A percentile compares a stretch with the other conserved stretches of the same genome.
Conservation (phyloP, 2,113 vertebrate species). For the Plectropomus leopardus region DNA sequence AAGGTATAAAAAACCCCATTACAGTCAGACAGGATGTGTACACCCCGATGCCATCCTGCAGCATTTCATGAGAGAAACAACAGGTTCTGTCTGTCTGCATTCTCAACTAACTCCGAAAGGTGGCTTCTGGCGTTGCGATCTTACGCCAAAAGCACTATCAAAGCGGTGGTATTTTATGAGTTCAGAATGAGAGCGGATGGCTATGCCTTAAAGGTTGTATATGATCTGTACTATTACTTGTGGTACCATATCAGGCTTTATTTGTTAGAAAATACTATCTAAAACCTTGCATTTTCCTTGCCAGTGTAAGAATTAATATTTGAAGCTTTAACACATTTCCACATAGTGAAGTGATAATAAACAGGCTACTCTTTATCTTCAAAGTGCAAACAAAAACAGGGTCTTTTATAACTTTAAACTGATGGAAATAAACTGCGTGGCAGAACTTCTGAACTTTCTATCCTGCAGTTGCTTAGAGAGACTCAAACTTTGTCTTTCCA, state of each 20-base stretch:
- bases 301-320: background rate
- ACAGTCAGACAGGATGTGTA: too few relatives aligned
- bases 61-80: too few relatives aligned
- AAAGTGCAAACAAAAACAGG: background rate
- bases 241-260: background rate
- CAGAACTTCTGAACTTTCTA: background rate
- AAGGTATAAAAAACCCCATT: too few relatives aligned
- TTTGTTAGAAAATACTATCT: background rate
- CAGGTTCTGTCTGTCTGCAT: too few relatives aligned
- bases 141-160: too few relatives aligned
- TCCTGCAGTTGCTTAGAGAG: background rate
- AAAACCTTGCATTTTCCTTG: background rate
- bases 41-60: too few relatives aligned
- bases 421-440: background rate
- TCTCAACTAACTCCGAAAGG: too few relatives aligned
- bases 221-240: background rate
- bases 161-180: too few relatives aligned
- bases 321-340: background rate
- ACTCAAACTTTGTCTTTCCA: slow-evolving; percentile 7
- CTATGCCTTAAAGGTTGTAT: background rate
- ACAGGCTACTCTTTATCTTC: background rate
- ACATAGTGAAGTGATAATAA: background rate
- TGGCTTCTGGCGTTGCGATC: too few relatives aligned
- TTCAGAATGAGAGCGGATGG: too few relatives aligned
- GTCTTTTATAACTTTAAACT: background rate